phyloP scores from a whole-genome alignment of 2,797 vertebrate species.

The Sternarchorhynchus goeldii region DNA sequence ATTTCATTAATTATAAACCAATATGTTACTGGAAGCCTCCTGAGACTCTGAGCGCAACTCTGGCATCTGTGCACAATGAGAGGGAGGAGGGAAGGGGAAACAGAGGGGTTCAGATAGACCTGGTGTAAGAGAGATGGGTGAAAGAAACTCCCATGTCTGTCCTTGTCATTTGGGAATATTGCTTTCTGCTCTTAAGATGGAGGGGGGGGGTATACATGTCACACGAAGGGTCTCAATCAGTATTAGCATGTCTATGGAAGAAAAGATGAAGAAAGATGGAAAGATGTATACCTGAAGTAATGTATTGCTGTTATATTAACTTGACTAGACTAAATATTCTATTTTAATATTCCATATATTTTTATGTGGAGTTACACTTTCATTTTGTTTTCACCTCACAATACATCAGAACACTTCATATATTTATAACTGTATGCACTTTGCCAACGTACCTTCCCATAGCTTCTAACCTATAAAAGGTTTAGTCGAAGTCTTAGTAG shows the following conservation, averaged over 20 bases:
- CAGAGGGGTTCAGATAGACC: constrained; percentile 43
- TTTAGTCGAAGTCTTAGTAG: neutral
- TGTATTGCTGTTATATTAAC: neutral
- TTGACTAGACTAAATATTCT: neutral
- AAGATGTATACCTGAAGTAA: no score
- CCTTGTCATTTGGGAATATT: constrained; percentile 45
- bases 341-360: neutral
- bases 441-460: no score
- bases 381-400: neutral
- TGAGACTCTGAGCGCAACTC: constrained; percentile 83
- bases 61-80: constrained; percentile 86
- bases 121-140: constrained; percentile 36
- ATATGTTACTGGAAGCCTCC: constrained; percentile 90
- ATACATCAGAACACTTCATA: neutral
- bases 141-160: constrained; percentile 34
- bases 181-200: neutral
- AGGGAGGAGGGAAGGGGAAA: constrained; percentile 37
- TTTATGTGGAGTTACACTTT: no score
- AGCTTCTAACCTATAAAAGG: no score
- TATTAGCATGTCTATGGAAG: neutral
- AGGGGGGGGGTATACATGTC: constrained; percentile 5
- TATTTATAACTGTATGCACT: no score
- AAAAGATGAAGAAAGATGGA: neutral
- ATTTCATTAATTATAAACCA: constrained; percentile 99
- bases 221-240: constrained; percentile 2